phyloP scores from a whole-genome alignment of 2,888 invertebrate species.

The Pachydiplax longipennis region DNA sequence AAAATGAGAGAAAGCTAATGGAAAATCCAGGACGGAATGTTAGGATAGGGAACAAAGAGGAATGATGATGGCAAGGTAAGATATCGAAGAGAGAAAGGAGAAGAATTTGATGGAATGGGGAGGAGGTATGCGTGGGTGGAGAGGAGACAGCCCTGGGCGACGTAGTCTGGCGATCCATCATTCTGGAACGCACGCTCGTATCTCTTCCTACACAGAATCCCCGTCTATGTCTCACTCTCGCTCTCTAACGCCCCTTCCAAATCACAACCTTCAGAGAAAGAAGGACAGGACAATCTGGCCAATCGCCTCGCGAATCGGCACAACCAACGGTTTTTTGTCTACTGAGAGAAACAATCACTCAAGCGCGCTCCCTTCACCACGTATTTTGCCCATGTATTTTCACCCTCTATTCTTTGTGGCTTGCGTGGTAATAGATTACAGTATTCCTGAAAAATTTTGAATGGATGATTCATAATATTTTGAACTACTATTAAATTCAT shows the following conservation, averaged over 20 bases:
- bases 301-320: neutral
- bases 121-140: neutral
- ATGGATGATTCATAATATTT: too few species aligned
- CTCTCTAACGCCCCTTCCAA: neutral
- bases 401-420: too few species aligned
- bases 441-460: too few species aligned
- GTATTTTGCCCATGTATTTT: too few species aligned
- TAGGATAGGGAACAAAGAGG: too few species aligned
- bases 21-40: too few species aligned
- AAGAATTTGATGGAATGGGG: neutral
- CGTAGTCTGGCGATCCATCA: slow-evolving; percentile 26
- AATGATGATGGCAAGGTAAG: too few species aligned
- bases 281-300: neutral
- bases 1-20: too few species aligned
- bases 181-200: slow-evolving; percentile 25
- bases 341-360: neutral
- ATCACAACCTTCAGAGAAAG: neutral
- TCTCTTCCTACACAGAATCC: slow-evolving; percentile 23
- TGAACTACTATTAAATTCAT: too few species aligned
- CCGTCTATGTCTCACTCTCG: neutral
- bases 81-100: neutral
- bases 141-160: slow-evolving; percentile 4
- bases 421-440: too few species aligned
- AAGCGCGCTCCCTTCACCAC: neutral
- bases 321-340: neutral